Evolutionary conservation across 2,888 invertebrate species (phyloP).

Genomic region (Caenorhabditis sp.): DNA sequence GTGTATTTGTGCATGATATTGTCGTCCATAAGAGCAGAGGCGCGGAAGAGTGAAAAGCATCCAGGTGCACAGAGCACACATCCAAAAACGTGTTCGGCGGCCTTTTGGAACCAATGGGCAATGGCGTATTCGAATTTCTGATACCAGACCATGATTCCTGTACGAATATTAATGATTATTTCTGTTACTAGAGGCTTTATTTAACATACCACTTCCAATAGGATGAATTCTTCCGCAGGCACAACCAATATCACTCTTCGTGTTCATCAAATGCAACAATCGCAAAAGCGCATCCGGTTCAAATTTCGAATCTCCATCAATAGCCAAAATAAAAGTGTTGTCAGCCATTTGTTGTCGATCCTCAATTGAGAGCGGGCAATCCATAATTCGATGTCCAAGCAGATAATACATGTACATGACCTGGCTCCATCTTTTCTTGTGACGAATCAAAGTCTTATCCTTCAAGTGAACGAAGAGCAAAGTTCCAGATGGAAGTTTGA

Average conservation of each 20-base stretch:
- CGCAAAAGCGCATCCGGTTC: constrained; percentile 69
- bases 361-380: constrained; percentile 74
- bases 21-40: constrained; percentile 87
- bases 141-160: constrained; percentile 84
- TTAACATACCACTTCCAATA: constrained; percentile 78
- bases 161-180: too few species aligned
- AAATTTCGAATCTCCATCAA: constrained; percentile 90
- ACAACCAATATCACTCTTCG: constrained; percentile 81
- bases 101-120: constrained; percentile 91
- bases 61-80: constrained; percentile 90
- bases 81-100: constrained; percentile 87
- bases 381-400: constrained; percentile 83
- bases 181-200: too few species aligned
- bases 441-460: constrained; percentile 86
- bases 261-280: constrained; percentile 86
- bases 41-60: constrained; percentile 84
- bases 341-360: constrained; percentile 76
- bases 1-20: constrained; percentile 90
- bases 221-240: constrained; percentile 91
- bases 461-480: constrained; percentile 87
- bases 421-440: constrained; percentile 87
- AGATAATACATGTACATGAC: constrained; percentile 92
- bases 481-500: constrained; percentile 85
- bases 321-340: constrained; percentile 84
- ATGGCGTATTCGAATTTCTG: constrained; percentile 90